These are phyloP conservation scores for Cyclargus thomasi DNA, from an alignment of 1,140 invertebrate species.

Conservation along the genomic window DNA sequence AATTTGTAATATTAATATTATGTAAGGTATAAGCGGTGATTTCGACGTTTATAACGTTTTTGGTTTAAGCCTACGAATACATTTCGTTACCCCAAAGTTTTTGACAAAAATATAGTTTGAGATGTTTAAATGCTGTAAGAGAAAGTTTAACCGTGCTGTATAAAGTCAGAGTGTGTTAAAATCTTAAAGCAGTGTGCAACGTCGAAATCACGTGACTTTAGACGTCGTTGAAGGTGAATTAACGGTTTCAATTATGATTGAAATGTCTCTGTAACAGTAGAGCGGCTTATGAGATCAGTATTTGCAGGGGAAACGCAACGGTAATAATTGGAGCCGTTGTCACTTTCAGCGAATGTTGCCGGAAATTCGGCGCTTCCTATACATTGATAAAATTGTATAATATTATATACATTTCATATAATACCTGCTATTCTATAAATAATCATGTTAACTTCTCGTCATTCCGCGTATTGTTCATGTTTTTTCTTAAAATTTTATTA, in stretches of 20 bases:
- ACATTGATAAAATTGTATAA: conserved; percentile 19
- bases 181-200: conserved; percentile 23
- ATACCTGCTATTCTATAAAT: conserved; percentile 36
- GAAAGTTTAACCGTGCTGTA: not conserved
- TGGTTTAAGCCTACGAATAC: not conserved
- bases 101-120: conserved; percentile 7
- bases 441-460: conserved; percentile 49
- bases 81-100: not conserved
- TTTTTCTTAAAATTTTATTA: conserved; percentile 40
- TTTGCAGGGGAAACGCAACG: not conserved
- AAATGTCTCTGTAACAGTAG: too few species aligned
- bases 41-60: conserved; percentile 17
- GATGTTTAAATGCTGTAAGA: not conserved
- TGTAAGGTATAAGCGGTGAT: conserved; percentile 17
- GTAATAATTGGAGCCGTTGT: not conserved
- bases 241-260: not conserved
- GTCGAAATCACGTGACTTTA: conserved; percentile 31
- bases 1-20: not conserved
- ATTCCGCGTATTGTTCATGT: conserved; percentile 52
- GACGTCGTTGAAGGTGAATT: not conserved
- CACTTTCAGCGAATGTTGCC: conserved; percentile 2
- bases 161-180: too few species aligned
- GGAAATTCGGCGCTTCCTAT: conserved; percentile 30
- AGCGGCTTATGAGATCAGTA: not conserved
- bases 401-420: conserved; percentile 16